Percentiles rank a stretch among this genome's conserved stretches.
Evolutionary conservation across 2,888 invertebrate species (phyloP).

Genomic region (Ferrisia virgata): DNA sequence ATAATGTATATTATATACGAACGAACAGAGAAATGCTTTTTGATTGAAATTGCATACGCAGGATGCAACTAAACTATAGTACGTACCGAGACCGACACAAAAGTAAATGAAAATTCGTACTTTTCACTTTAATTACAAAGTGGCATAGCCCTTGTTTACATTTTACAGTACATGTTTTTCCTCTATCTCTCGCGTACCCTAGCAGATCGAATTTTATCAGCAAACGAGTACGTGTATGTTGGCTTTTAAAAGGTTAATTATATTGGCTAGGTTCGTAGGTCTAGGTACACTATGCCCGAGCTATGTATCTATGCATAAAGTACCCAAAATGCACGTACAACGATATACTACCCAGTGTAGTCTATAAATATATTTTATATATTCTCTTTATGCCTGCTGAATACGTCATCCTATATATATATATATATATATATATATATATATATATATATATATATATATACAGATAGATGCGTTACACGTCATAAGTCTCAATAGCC

Average conservation of each 20-base stretch:
- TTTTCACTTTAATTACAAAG: background rate
- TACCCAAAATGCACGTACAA: no score
- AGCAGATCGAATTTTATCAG: no score
- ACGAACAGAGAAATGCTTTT: background rate
- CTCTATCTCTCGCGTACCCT: no score
- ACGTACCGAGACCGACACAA: background rate
- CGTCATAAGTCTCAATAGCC: no score
- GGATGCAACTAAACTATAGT: background rate
- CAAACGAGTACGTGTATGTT: no score
- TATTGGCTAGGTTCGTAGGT: background rate
- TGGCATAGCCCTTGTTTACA: background rate
- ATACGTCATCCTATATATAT: no score
- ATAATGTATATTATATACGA: background rate
- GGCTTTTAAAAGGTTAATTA: background rate
- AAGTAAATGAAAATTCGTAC: background rate
- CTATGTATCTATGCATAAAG: background rate
- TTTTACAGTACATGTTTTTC: no score
- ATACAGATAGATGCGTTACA: no score
- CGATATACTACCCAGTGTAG: no score
- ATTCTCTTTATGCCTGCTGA: background rate
- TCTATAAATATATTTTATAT: background rate
- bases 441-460: no score
- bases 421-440: no score
- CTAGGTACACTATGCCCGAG: background rate
- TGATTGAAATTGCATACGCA: background rate